These are phyloP conservation scores for Gobio gobio DNA, from an alignment of 2,113 vertebrate genomes.

Conservation along the genomic window DNA sequence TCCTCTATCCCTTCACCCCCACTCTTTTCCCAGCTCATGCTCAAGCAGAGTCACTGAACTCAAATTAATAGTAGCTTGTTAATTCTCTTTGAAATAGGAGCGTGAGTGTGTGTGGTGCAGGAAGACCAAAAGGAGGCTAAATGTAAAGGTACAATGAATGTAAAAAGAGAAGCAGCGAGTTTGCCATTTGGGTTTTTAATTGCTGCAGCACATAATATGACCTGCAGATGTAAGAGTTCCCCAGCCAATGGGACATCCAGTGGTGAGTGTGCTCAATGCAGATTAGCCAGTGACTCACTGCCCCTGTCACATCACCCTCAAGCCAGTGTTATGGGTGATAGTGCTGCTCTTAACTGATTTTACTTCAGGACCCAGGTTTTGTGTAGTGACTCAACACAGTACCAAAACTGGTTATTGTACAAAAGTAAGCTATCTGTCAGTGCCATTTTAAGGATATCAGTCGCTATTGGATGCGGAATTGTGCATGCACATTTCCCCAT, in stretches of 20 bases:
- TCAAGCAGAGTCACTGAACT: slow-evolving; percentile 58
- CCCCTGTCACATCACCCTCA: not conserved
- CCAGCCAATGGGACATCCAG: slow-evolving; percentile 71
- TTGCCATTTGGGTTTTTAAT: slow-evolving; percentile 71
- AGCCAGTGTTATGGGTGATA: slow-evolving; percentile 3
- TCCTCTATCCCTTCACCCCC: not conserved
- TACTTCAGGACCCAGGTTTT: not conserved
- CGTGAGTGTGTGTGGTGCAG: slow-evolving; percentile 14
- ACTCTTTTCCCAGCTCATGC: slow-evolving; percentile 38
- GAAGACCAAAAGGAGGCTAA: slow-evolving; percentile 57
- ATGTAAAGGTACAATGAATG: slow-evolving; percentile 18
- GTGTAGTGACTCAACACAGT: not conserved
- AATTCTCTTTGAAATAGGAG: slow-evolving; percentile 70
- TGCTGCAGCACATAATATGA: slow-evolving; percentile 64
- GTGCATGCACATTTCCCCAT: not conserved
- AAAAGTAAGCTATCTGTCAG: not conserved
- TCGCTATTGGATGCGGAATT: not conserved
- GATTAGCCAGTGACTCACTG: slow-evolving; percentile 57
- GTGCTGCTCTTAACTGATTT: not conserved
- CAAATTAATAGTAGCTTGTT: slow-evolving; percentile 74
- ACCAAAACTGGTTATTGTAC: not conserved
- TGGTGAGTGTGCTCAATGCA: slow-evolving; percentile 44
- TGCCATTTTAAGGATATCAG: not conserved
- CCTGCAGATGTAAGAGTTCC: slow-evolving; percentile 69
- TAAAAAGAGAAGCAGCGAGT: slow-evolving; percentile 27